phyloP scores from a whole-genome alignment of 2,888 invertebrate species.

The Cybosia mesomella region DNA sequence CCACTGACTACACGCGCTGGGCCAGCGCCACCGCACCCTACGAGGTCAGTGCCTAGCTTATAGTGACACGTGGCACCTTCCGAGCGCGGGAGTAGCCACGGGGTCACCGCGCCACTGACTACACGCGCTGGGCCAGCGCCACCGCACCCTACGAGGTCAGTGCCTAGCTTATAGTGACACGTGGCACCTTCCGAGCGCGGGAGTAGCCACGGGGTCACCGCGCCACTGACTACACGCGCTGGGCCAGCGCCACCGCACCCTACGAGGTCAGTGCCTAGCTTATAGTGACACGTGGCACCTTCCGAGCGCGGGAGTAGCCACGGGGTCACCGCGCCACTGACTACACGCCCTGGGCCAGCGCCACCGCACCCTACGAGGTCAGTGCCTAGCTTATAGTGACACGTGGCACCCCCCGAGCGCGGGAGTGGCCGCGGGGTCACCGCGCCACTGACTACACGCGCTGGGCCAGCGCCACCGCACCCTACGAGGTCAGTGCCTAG shows the following conservation, averaged over 20 bases:
- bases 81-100: slow-evolving; percentile 94
- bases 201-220: slow-evolving; percentile 96
- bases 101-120: slow-evolving; percentile 96
- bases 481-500: slow-evolving; percentile 73
- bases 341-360: slow-evolving; percentile 91
- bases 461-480: slow-evolving; percentile 88
- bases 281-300: slow-evolving; percentile 88
- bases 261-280: slow-evolving; percentile 61
- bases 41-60: slow-evolving; percentile 55
- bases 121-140: slow-evolving; percentile 89
- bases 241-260: slow-evolving; percentile 88
- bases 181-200: slow-evolving; percentile 93
- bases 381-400: slow-evolving; percentile 6
- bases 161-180: slow-evolving; percentile 52
- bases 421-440: slow-evolving; percentile 96
- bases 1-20: slow-evolving; percentile 95
- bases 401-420: slow-evolving; percentile 71
- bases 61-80: slow-evolving; percentile 90
- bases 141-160: slow-evolving; percentile 83
- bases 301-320: slow-evolving; percentile 95
- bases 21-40: slow-evolving; percentile 84
- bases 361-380: slow-evolving; percentile 83
- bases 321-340: slow-evolving; percentile 95
- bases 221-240: slow-evolving; percentile 94
- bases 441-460: slow-evolving; percentile 94